Base-by-base conservation (phyloP, 2,888 invertebrate genomes). In the Chalcis sispes region DNA sequence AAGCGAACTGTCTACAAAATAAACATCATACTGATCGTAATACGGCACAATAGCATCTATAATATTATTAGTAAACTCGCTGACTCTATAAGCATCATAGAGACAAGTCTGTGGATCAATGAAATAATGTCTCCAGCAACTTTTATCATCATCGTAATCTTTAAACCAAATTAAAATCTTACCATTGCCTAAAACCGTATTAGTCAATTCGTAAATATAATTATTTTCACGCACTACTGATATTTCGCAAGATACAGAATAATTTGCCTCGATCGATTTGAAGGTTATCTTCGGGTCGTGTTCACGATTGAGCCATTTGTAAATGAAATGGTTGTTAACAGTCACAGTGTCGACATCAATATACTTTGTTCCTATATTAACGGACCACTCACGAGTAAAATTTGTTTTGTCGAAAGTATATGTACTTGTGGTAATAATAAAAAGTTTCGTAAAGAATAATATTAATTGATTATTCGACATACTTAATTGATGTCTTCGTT, bases 81-180 rank as follows among this genome's bases (percentile, higher is more conserved):
- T 15, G 3, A 59, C 15, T 10, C 46, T 27, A 18, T 62, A 62
- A 15, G 40, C 42, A 42, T 62, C 46, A 3, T 62, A 42, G 7
- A 48, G 18, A 8, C 62, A 62, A 5, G 27, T 48, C 15, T 62
- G 2, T 5, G 27, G 5, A 46, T 62, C 27, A 18, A 62, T 8
- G 7, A 62, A 27, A 29, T 62, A 62, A n/a, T 27, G 29, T 8
- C 62, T 62, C 62, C 62, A 62, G 29, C 62, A 48, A 3, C 27
- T 27, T 23, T 20, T n/a, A 7, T n/a, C 1, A 0, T 20, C 10
- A 48, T 46, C 20, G 15, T 46, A 62, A 48, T 62, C 62, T 15
- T 15, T 13, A 1, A 46, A 1, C 62, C 46, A 62, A 8, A 58
- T 18, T 7, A 58, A 32, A 32, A 58, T n/a, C 36, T 58, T 58